These are phyloP conservation scores for Solea senegalensis DNA, from an alignment of 2,113 vertebrate species.

Conservation along the genomic window DNA sequence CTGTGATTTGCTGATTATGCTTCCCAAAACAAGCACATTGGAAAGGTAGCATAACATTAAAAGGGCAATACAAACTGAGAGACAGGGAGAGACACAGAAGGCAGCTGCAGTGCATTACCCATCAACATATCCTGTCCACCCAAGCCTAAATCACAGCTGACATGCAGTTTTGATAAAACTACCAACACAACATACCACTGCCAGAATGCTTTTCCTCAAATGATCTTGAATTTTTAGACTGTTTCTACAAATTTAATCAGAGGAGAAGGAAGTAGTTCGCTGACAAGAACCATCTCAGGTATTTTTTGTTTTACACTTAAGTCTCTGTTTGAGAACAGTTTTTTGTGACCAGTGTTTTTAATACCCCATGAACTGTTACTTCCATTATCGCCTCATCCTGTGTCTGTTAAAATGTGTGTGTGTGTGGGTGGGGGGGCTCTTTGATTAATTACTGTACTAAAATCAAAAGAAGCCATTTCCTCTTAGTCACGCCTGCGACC, in stretches of 20 bases:
- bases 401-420: slow-evolving; percentile 11
- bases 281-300: too few species aligned
- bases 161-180: slow-evolving; percentile 28
- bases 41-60: slow-evolving; percentile 11
- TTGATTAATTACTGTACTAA: slow-evolving; percentile 63
- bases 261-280: background rate
- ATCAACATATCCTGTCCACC: slow-evolving; percentile 39
- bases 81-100: slow-evolving; percentile 9
- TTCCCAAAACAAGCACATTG: slow-evolving; percentile 28
- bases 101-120: slow-evolving; percentile 19
- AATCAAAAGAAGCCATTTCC: slow-evolving; percentile 76
- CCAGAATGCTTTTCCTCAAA: slow-evolving; percentile 38
- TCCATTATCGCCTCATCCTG: slow-evolving; percentile 52
- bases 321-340: background rate
- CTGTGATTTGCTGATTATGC: background rate
- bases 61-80: slow-evolving; percentile 15
- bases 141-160: slow-evolving; percentile 42
- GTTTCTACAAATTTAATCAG: slow-evolving; percentile 21
- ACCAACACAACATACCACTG: slow-evolving; percentile 15
- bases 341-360: slow-evolving; percentile 36
- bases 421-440: slow-evolving; percentile 9
- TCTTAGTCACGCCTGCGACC: slow-evolving; percentile 60
- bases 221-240: slow-evolving; percentile 9
- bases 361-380: slow-evolving; percentile 41
- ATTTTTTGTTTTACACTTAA: too few species aligned